Conservation (phyloP, 2,113 vertebrate species). For the Noturus placidus region DNA sequence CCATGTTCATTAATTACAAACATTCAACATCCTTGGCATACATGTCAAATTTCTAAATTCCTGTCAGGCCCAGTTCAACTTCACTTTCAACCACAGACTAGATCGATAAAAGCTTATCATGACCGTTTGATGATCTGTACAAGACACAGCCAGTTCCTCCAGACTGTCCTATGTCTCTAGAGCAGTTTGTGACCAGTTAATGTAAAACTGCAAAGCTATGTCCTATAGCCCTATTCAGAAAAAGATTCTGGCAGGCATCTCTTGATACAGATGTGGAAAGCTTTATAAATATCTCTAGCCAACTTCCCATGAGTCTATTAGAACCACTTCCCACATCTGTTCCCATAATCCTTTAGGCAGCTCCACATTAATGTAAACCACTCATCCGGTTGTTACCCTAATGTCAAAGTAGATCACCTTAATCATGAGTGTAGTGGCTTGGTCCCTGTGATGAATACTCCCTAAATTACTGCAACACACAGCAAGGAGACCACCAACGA, state of each 20-base stretch:
- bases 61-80: neutral
- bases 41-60: neutral
- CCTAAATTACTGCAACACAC: neutral
- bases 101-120: neutral
- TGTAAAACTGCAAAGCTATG: neutral
- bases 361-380: neutral
- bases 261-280: neutral
- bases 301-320: neutral
- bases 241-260: neutral
- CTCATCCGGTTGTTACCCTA: neutral
- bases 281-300: neutral
- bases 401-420: neutral
- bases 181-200: neutral
- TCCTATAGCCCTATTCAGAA: neutral
- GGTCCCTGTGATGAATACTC: neutral
- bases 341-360: neutral
- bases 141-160: neutral
- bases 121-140: neutral
- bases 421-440: neutral
- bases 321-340: neutral
- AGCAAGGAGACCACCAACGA: neutral
- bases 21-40: neutral
- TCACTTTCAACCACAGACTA: neutral
- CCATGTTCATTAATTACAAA: neutral
- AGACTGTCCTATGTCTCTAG: neutral